Evolutionary conservation across 2,888 invertebrate genomes (phyloP), one percentile per base, ranked within the genome.

Genomic region (Muscina levida): DNA sequence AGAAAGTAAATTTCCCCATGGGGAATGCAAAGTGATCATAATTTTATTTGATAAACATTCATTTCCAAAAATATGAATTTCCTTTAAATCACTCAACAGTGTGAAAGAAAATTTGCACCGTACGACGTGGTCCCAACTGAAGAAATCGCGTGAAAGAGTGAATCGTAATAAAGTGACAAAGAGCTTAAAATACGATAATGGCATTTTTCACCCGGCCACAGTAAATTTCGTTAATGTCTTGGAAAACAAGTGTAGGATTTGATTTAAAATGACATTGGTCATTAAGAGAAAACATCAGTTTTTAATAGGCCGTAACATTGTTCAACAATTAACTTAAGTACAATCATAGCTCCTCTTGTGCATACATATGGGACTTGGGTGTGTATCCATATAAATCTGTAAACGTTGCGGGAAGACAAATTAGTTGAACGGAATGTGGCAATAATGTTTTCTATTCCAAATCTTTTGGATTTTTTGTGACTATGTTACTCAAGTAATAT

Each of bases 211-310:
- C 87, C 87, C 88, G 85, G 68, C 77, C 83, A 82, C 84, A 85
- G 85, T 88, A 88, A 88, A 88, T 86, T 72, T 83, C 62, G 72
- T 81, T 77, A 81, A 81, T 81, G 85, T 85, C 80, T 82, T 77
- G 66, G 66, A 72, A 83, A 86, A 87, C 86, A 87, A 88, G 87
- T 88, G 89, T 86, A 88, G 85, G 85, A 86, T 86, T 85, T 88
- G 88, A 88, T 88, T 88, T 88, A 88, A 87, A 87, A 84, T 87
- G 88, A 88, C 88, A 86, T 84, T 82, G 84, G 85, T 86, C 87
- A 88, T 88, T 88, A 87, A 86, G 85, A 86, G 13, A 26, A 19
- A 65, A 65, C 68, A 77, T 68, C 77, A 77, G 72, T 66, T 26
- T 74, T 74, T 75, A 81, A 81, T 81, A 17, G 81, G 8, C 59